A percentile compares a stretch with the other conserved stretches of the same genome.
These are phyloP conservation scores for Drosophila histrio DNA, from an alignment of 2,888 invertebrate species.

Conservation along the genomic window DNA sequence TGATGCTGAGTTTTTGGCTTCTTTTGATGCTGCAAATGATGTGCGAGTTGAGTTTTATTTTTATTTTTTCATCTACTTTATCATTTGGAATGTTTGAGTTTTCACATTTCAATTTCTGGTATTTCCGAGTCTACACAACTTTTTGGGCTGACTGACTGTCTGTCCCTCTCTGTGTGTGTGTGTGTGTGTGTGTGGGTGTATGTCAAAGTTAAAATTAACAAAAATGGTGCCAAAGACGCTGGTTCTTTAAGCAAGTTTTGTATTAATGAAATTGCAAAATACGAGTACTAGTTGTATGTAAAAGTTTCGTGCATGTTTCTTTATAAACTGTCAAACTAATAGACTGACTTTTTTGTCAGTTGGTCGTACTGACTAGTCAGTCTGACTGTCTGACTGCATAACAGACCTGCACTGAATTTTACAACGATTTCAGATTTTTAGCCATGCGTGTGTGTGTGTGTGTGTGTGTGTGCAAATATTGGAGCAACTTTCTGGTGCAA, in stretches of 20 bases:
- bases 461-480: slow-evolving; percentile 67
- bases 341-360: slow-evolving; percentile 76
- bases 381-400: slow-evolving; percentile 25
- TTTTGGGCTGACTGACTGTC: slow-evolving; percentile 24
- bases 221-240: slow-evolving; percentile 54
- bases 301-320: slow-evolving; percentile 75
- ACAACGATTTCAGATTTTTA: slow-evolving; percentile 1
- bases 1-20: slow-evolving; percentile 49
- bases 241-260: slow-evolving; percentile 69
- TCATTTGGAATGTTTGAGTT: slow-evolving; percentile 75
- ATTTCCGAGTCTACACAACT: slow-evolving; percentile 60
- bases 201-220: slow-evolving; percentile 75
- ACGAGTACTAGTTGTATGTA: slow-evolving; percentile 43
- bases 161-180: slow-evolving; percentile 5
- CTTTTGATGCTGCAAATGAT: slow-evolving; percentile 74
- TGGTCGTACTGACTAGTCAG: slow-evolving; percentile 35
- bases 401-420: slow-evolving; percentile 14
- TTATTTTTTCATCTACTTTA: slow-evolving; percentile 38
- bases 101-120: slow-evolving; percentile 76
- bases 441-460: slow-evolving; percentile 13
- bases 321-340: slow-evolving; percentile 79
- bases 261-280: slow-evolving; percentile 81
- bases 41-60: slow-evolving; percentile 51
- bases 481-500: slow-evolving; percentile 76
- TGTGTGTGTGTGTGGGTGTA: slow-evolving; percentile 22